Percentiles rank a stretch among this genome's conserved stretches.
These are phyloP conservation scores for Rotaria sp. DNA, from an alignment of 2,888 invertebrate genomes.

Conservation along the genomic window DNA sequence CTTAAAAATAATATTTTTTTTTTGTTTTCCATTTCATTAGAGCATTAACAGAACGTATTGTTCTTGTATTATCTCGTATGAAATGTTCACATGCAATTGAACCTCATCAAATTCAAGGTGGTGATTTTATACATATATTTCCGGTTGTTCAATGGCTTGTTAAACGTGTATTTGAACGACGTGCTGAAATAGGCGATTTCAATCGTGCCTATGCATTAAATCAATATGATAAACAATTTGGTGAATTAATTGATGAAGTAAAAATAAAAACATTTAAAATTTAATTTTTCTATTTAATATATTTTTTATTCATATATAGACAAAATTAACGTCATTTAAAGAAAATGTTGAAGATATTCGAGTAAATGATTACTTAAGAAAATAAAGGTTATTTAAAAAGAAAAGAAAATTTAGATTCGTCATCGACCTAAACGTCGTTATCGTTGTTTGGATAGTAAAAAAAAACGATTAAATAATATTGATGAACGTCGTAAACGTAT, in stretches of 20 bases:
- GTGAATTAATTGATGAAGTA: background rate
- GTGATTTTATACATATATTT: slow-evolving; percentile 88
- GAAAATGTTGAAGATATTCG: background rate
- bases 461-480: background rate
- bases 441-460: slow-evolving; percentile 11
- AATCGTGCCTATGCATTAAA: slow-evolving; percentile 73
- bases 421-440: slow-evolving; percentile 1
- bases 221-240: slow-evolving; percentile 59
- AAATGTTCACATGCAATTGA: slow-evolving; percentile 86
- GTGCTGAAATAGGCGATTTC: slow-evolving; percentile 76
- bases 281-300: too few species aligned
- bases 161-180: slow-evolving; percentile 80
- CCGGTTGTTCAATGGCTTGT: slow-evolving; percentile 94
- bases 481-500: slow-evolving; percentile 20
- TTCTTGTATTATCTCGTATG: slow-evolving; percentile 77
- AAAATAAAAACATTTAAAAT: background rate
- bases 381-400: background rate
- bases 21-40: background rate
- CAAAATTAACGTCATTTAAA: background rate
- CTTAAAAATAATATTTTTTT: background rate
- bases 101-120: slow-evolving; percentile 94
- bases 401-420: background rate
- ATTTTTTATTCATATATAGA: too few species aligned
- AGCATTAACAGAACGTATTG: slow-evolving; percentile 60
- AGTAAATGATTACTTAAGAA: background rate